Evolutionary conservation across 2,113 vertebrate genomes (phyloP), one percentile per base, ranked within the genome.

Genomic region (Onychostruthus taczanowskii): DNA sequence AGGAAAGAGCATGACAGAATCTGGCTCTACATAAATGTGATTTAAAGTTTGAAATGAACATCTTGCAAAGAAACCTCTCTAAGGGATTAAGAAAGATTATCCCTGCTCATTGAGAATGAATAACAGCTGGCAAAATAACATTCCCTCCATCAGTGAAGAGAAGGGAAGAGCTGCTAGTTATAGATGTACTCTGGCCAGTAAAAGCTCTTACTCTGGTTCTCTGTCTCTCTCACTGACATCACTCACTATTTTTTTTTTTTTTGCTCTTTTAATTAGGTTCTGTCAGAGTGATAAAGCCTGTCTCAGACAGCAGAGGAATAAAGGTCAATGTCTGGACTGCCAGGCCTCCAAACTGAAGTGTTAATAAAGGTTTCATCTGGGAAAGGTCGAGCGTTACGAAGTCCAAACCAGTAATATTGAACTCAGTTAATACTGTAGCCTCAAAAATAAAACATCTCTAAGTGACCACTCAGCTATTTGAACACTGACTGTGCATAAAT

Each of bases 191-290:
- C 86, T 72, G 96, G 95, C 81, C 94, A 97, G 88, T 95, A 87
- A 93, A 96, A 95, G 61, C 56, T 82, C 76, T 85, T 93, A 67
- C 66, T 97, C 87, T 96, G 37, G 55, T 91, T 96, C 75, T 96
- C 81, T 5, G 2, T 95, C 95, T 97, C 86, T 95, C 86, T 95
- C 55, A 59, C 73, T 97, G 96, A 98, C 91, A 96, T 86, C 80
- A 97, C 26, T 49, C 61, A 92, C 81, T 82, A 55, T 66, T 90
- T 82, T 7, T 11, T 49, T 39, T 67, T 66, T 66, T 66, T 50
- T 10, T 56, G 3, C 64, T 64, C 16, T 89, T 92, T 96, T 92
- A 94, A 97, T 97, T 95, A 95, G 91, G 88, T 83, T 89, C 91
- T 95, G 69, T 91, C 80, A 89, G 79, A 97, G 94, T 89, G 93